Conservation (phyloP, 2,888 invertebrate genomes). For the Dicyrtoma fusca region DNA sequence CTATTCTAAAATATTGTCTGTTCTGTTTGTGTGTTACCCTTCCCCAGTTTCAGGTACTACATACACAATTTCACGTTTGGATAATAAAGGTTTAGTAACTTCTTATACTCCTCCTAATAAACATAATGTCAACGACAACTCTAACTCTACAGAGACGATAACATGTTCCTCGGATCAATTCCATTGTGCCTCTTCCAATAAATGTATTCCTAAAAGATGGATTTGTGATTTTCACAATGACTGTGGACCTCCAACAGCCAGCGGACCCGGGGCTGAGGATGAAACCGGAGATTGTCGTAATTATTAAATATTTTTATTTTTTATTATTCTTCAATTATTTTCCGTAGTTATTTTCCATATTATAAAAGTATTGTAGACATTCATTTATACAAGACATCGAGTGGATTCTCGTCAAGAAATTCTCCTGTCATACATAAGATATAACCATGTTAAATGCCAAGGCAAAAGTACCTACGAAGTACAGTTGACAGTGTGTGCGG, state of each 20-base stretch:
- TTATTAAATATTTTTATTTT: slow-evolving; percentile 58
- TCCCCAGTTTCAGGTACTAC: slow-evolving; percentile 29
- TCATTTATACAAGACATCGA: neutral
- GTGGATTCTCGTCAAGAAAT: neutral
- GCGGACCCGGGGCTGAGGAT: slow-evolving; percentile 62
- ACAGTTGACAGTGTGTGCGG: too few relatives aligned
- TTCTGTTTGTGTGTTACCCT: neutral
- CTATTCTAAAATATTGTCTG: neutral
- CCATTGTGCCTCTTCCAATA: slow-evolving; percentile 69
- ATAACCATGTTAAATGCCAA: too few relatives aligned
- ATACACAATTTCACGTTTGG: slow-evolving; percentile 33
- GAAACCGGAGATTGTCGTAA: slow-evolving; percentile 89
- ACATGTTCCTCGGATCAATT: slow-evolving; percentile 55
- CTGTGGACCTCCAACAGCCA: slow-evolving; percentile 57
- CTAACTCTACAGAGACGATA: slow-evolving; percentile 46
- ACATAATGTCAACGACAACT: slow-evolving; percentile 31
- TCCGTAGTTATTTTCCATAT: neutral
- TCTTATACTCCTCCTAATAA: slow-evolving; percentile 2
- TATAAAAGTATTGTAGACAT: too few relatives aligned
- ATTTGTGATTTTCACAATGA: slow-evolving; percentile 63
- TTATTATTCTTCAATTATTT: slow-evolving; percentile 11
- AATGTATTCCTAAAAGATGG: slow-evolving; percentile 75
- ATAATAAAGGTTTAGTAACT: slow-evolving; percentile 32
- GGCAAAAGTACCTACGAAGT: too few relatives aligned
- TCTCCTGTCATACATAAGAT: neutral